These are phyloP conservation scores for Fistularia commersonii DNA, from an alignment of 2,797 vertebrate genomes.

Conservation along the genomic window DNA sequence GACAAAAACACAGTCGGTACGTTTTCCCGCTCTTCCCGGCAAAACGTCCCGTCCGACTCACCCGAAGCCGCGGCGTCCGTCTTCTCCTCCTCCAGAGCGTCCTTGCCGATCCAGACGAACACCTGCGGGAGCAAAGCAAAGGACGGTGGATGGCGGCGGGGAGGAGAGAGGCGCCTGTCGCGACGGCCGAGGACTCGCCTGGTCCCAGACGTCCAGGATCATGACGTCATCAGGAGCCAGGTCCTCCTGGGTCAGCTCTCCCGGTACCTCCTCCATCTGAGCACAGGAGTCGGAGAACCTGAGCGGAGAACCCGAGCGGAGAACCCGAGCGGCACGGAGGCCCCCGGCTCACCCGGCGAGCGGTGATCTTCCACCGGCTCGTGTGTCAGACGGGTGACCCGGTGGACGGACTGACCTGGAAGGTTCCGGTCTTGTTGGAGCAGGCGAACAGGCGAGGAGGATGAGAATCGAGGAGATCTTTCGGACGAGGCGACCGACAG, in stretches of 20 bases:
- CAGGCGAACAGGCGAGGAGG: constrained; percentile 69
- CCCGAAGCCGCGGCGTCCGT: background rate
- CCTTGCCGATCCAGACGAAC: constrained; percentile 35
- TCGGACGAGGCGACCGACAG: constrained; percentile 47
- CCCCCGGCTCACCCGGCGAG: too few species aligned
- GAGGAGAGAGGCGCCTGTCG: too few species aligned
- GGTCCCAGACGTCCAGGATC: constrained; percentile 69
- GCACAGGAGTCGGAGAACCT: background rate
- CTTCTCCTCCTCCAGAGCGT: constrained; percentile 24
- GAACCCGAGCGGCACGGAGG: too few species aligned
- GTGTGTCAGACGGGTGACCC: too few species aligned
- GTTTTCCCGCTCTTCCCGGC: too few species aligned
- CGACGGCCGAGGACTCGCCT: constrained; percentile 40
- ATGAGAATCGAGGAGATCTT: constrained; percentile 64
- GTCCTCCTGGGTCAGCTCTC: constrained; percentile 68
- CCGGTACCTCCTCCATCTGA: constrained; percentile 55
- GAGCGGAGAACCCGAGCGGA: background rate
- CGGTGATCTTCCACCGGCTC: too few species aligned
- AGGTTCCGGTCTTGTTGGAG: constrained; percentile 68
- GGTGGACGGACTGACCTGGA: constrained; percentile 36
- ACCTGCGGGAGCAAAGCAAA: constrained; percentile 19
- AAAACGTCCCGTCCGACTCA: too few species aligned
- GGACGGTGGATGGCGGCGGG: background rate
- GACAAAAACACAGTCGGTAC: background rate
- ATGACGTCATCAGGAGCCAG: constrained; percentile 71